A percentile compares a stretch with the other conserved stretches of the same genome.
phyloP scores from a whole-genome alignment of 2,113 vertebrate species.

The Tragelaphus scriptus region DNA sequence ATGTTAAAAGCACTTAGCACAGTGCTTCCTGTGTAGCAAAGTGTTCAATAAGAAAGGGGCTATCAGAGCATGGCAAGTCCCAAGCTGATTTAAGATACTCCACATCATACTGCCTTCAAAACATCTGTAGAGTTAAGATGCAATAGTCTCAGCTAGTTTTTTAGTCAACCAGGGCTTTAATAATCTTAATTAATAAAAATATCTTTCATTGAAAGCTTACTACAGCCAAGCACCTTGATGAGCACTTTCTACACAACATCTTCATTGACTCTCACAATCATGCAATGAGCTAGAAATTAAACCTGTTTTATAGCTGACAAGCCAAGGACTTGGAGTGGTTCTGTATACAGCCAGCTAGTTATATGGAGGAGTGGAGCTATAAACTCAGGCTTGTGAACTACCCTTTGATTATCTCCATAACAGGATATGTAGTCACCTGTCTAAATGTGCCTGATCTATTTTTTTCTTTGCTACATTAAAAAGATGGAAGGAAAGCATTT shows the following conservation, averaged over 20 bases:
- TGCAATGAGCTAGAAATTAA: background rate
- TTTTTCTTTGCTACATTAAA: background rate
- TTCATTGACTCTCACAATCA: background rate
- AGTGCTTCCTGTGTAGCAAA: background rate
- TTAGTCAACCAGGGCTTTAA: background rate
- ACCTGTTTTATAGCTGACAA: background rate
- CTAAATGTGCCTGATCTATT: background rate
- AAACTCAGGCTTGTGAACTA: background rate
- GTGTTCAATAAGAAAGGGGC: background rate
- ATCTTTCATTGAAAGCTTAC: background rate
- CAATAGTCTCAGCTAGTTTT: background rate
- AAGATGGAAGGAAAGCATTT: background rate
- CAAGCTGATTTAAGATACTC: background rate
- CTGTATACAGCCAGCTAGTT: background rate
- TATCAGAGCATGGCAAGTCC: background rate
- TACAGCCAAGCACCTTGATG: background rate
- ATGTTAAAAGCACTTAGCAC: background rate
- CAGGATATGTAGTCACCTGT: background rate
- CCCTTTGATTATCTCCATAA: background rate
- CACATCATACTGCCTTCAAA: background rate
- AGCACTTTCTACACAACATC: background rate
- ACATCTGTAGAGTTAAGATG: background rate
- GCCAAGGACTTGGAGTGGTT: background rate
- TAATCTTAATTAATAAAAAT: slow-evolving; percentile 11
- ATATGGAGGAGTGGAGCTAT: background rate